phyloP scores from a whole-genome alignment of 1,140 invertebrate genomes.

The Anastrepha obliqua region DNA sequence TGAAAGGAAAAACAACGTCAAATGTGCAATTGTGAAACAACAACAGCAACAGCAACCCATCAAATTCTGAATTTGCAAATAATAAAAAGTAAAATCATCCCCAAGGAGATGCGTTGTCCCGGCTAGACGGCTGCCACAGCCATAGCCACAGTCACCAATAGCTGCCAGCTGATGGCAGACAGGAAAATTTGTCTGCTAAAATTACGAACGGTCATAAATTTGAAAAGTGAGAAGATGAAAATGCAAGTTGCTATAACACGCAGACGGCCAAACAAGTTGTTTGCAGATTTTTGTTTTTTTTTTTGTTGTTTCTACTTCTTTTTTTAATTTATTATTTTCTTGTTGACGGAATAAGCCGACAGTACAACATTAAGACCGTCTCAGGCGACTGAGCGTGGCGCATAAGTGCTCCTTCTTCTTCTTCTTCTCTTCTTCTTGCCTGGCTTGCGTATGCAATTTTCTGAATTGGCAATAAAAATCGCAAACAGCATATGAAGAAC shows the following conservation, averaged over 20 bases:
- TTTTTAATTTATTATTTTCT: conserved; percentile 26
- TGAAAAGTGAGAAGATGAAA: conserved; percentile 53
- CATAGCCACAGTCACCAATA: neutral
- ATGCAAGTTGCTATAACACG: conserved; percentile 46
- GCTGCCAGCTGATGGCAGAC: neutral
- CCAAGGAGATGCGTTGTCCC: conserved; percentile 38
- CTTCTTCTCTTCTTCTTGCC: too few relatives aligned
- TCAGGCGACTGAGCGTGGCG: neutral
- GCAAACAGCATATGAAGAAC: conserved; percentile 33
- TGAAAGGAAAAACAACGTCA: conserved; percentile 25
- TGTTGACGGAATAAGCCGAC: conserved; percentile 44
- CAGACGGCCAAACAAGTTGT: conserved; percentile 33
- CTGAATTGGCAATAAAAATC: conserved; percentile 46
- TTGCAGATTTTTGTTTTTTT: neutral
- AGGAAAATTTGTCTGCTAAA: conserved; percentile 49
- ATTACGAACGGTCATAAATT: conserved; percentile 40
- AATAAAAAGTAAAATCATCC: neutral
- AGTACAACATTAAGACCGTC: neutral
- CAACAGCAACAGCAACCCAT: neutral
- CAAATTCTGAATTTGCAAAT: too few relatives aligned
- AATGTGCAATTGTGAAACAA: neutral
- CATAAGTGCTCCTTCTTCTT: too few relatives aligned
- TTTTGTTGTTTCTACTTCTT: neutral
- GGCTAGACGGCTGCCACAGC: neutral
- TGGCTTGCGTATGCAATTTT: conserved; percentile 48